Base-by-base conservation (phyloP, 2,797 vertebrate species). In the Lagocephalus sceleratus region DNA sequence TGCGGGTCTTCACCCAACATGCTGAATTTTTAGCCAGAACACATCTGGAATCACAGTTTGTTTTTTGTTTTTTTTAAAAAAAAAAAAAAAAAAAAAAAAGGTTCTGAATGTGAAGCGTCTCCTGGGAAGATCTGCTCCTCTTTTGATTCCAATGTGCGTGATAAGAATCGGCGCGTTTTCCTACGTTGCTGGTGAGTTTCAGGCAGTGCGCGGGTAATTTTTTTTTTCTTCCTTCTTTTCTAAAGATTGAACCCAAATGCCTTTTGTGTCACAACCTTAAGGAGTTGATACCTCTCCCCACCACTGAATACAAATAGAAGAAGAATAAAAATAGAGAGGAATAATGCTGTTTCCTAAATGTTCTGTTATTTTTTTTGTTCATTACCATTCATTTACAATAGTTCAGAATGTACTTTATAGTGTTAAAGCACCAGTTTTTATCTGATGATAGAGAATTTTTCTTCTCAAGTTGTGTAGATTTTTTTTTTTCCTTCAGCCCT, bases 401-500 rank as follows among this genome's bases (percentile, higher is more conserved):
- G 81, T 87, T 85, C 59, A 88, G 85, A 91, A 90, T 87, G 89
- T 91, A 91, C 82, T 92, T 93, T 91, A 91, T 90, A 91, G 83
- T 86, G 84, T 92, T 91, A 91, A 92, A 94, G 93, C 92, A 94
- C 91, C 91, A 86, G 90, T 85, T 90, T 90, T 84, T 68, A 85
- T 86, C 84, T 85, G 73, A 79, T 81, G 68, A 78, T 82, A 87
- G 73, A 84, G 73, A 79, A 71, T 75, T 81, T 75, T 78, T 51
- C 76, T 87, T 83, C 82, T 85, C 81, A 88, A 82, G 79, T 86
- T 88, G 87, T 88, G 83, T 86, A 87, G 83, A 90, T 66, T 88
- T 83, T 81, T 86, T 90, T 92, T 83, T 86, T 92, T 94, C 89
- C 90, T 93, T 93, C 90, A 92, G 90, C 92, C 92, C 90, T 92